These are phyloP conservation scores for Hemiprocne comata DNA, from an alignment of 2,113 vertebrate species.

Conservation along the genomic window DNA sequence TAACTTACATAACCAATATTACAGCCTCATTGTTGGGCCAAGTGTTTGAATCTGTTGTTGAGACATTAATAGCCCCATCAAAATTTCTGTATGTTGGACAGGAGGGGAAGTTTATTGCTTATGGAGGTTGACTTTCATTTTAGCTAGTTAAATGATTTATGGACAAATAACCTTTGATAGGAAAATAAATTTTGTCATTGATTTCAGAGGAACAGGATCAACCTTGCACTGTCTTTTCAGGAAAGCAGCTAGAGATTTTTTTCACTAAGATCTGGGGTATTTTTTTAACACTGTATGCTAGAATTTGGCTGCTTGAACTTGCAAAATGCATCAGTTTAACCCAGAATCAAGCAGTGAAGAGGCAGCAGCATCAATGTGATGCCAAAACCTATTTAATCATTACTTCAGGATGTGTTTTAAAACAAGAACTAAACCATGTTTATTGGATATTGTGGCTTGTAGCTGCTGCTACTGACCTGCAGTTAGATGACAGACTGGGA, in stretches of 20 bases:
- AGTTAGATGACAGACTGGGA: neutral
- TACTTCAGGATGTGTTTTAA: neutral
- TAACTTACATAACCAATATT: neutral
- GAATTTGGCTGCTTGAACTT: slow-evolving; percentile 3
- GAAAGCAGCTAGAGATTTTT: neutral
- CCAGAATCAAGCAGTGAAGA: neutral
- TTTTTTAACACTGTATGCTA: neutral
- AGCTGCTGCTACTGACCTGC: neutral
- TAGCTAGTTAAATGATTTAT: neutral
- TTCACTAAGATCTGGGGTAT: neutral
- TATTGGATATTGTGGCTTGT: neutral
- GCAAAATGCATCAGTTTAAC: slow-evolving; percentile 1
- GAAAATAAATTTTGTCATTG: neutral
- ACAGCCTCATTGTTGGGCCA: neutral
- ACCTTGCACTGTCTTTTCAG: neutral
- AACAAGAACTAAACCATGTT: neutral
- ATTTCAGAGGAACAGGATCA: neutral
- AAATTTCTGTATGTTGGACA: neutral
- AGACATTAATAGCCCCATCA: neutral
- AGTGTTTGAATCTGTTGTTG: neutral
- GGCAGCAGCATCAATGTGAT: neutral
- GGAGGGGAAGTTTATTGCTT: neutral
- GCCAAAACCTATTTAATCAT: slow-evolving; percentile 7
- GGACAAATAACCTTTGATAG: neutral
- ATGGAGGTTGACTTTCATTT: neutral